Conservation (phyloP, 2,888 invertebrate species). For the Agonopterix alstromeriana region DNA sequence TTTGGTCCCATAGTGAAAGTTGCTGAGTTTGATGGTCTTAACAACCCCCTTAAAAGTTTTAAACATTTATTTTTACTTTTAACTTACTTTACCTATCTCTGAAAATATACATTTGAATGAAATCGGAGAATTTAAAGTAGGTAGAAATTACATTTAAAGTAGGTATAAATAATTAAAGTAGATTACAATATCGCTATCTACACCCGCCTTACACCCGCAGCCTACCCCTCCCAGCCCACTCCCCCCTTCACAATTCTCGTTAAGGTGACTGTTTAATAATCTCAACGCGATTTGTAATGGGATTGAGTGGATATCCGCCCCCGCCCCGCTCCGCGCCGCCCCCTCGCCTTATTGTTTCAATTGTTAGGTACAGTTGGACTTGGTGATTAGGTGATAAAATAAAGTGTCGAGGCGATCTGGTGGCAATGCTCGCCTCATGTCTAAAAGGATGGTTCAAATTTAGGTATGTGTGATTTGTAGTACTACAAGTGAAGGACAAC, state of each 20-base stretch:
- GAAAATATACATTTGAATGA: no score
- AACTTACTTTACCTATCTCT: no score
- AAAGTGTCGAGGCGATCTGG: no score
- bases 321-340: conserved; percentile 6
- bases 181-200: neutral
- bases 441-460: no score
- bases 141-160: neutral
- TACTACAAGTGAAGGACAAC: no score
- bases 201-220: neutral
- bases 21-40: no score
- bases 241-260: conserved; percentile 33
- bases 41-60: no score
- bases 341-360: neutral
- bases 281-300: conserved; percentile 61
- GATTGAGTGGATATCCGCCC: conserved; percentile 48
- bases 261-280: conserved; percentile 65
- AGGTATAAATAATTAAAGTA: neutral
- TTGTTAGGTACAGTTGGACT: neutral
- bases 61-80: no score
- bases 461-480: no score
- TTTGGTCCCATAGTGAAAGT: no score
- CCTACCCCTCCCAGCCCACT: conserved; percentile 15
- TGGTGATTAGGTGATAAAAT: no score
- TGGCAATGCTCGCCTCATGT: no score
- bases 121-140: neutral